Evolutionary conservation across 1,140 invertebrate genomes (phyloP).

Genomic region (Calliopsis andreniformis): DNA sequence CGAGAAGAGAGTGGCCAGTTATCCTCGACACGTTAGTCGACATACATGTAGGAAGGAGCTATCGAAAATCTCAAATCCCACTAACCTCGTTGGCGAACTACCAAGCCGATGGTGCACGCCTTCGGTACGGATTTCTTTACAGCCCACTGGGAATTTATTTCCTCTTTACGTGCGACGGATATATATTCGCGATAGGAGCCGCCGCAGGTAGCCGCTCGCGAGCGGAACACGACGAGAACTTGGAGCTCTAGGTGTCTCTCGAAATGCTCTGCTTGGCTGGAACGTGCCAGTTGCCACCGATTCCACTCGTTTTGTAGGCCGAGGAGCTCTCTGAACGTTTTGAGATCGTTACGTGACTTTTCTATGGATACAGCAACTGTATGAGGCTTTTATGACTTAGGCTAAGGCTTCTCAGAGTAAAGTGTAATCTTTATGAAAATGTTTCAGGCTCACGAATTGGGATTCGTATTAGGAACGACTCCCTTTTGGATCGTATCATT

Average conservation of each 20-base stretch:
- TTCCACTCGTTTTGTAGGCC: not conserved
- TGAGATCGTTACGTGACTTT: too few relatives aligned
- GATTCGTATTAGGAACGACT: too few relatives aligned
- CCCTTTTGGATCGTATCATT: too few relatives aligned
- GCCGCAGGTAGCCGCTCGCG: constrained; percentile 23
- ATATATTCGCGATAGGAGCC: constrained; percentile 48
- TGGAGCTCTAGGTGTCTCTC: not conserved
- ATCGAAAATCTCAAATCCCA: constrained; percentile 76
- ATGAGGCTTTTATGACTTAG: too few relatives aligned
- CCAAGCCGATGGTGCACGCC: constrained; percentile 63
- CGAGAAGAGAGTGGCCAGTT: constrained; percentile 47
- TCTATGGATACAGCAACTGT: too few relatives aligned
- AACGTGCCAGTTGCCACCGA: not conserved
- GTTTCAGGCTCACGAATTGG: too few relatives aligned
- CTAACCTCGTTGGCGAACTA: constrained; percentile 74
- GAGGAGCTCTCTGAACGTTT: too few relatives aligned
- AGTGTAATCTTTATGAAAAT: too few relatives aligned
- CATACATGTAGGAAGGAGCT: constrained; percentile 58
- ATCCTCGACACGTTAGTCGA: constrained; percentile 37
- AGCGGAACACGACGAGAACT: constrained; percentile 9
- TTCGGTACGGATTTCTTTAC: constrained; percentile 66
- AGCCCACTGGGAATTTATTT: constrained; percentile 68
- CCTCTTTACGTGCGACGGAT: constrained; percentile 59
- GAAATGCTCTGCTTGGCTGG: not conserved
- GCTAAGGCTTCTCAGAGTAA: too few relatives aligned